Base-by-base conservation (phyloP, 1,140 invertebrate genomes). In the Anastatus disparis region DNA sequence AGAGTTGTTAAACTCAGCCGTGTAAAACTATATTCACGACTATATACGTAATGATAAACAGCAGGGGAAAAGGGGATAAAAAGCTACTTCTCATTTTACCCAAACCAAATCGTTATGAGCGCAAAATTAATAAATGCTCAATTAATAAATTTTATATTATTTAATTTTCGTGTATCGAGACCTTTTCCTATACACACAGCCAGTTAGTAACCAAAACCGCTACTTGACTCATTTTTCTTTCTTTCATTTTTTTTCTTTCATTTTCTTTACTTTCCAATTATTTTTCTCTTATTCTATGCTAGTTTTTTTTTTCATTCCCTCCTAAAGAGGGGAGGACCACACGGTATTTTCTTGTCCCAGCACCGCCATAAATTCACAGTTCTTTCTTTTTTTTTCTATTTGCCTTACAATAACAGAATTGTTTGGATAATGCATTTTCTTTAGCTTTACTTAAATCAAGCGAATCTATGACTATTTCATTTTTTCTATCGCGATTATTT, bases 121-220 rank as follows among this genome's bases (percentile, higher is more conserved):
- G 48, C 8, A 46, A 59, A n/a, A 64, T 64, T 71, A 71, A 71
- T 67, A 72, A 66, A 55, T 31, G 20, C 56, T 58, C 53, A 26
- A 70, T 70, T 71, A 71, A 71, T 64, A 65, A 64, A 65, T 48
- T 65, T 71, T 65, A 65, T 42, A 50, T 44, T 71, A 52, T 65
- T 65, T 65, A 48, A 65, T 53, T 61, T 46, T 44, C 58, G 20
- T 35, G n/a, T 35, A 35, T 24, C 42, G 27, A 15, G 17, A 2
- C 31, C 62, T 3, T 31, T 27, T 24, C 17, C n/a, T 35, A 6
- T 31, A 9, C 10, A n/a, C n/a, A n/a, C n/a, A n/a, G n/a, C n/a
- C n/a, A n/a, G n/a, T n/a, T n/a, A n/a, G n/a, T n/a, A n/a, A n/a
- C n/a, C n/a, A n/a, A n/a, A n/a, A n/a, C 24, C 2, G 9, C 44